Base-by-base conservation (phyloP, 2,797 vertebrate genomes). In the Schizopygopsis malacanthus region DNA sequence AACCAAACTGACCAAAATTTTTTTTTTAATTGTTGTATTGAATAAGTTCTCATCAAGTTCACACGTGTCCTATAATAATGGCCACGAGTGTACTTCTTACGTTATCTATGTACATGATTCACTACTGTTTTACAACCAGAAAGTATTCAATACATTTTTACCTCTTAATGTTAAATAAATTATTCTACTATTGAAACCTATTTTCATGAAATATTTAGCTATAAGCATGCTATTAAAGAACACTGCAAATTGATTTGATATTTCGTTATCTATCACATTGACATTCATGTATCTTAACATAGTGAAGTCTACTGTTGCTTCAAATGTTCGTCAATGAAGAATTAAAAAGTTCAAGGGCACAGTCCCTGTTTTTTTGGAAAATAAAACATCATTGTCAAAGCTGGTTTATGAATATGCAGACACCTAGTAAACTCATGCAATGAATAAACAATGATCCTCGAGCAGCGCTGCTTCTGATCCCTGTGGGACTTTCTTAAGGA, bases 351-450 rank as follows among this genome's bases (percentile, higher is more conserved):
- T 79, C 77, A 79, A 79, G 56, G 77, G 15, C 77, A 79, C 6
- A 59, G 54, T 61, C 15, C 8, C 15, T 61, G 39, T 2, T 18
- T 43, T 61, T 61, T 41, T 59, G 4, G 37, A 61, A 79, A 79
- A 63, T 79, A 28, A 61, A 45, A 79, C 77, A 79, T 63, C 76
- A 79, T 25, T 79, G 56, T 77, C 75, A 79, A 43, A 61, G 56
- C 56, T 9, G 10, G 77, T 80, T 80, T 67, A 80, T 80, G 78
- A 80, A 80, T 50, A 80, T 65, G 78, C 61, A 80, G 59, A 69
- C 65, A 1, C 33, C 79, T 52, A 33, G n/a, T 70, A 52, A 81
- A 69, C 47, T 54, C 28, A 70, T 79, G 52, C 63, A 56, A 43
- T 39, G 67, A 65, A 50, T 73, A 63, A 73, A 80, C 69, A 80